Conservation (phyloP, 2,113 vertebrate genomes). For the Dromas ardeola region DNA sequence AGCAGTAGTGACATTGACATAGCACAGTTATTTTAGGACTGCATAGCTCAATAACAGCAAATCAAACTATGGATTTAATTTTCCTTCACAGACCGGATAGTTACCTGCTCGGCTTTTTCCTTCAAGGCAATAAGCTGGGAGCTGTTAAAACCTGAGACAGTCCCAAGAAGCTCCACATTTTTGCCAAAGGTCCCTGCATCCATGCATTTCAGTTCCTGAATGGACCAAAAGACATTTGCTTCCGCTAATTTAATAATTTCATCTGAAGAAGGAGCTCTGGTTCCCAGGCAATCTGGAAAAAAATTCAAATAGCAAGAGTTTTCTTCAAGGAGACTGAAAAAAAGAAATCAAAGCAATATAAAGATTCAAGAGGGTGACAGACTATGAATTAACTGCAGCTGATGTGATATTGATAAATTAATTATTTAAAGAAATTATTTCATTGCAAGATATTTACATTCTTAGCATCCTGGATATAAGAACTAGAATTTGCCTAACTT, state of each 20-base stretch:
- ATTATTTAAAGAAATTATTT: neutral
- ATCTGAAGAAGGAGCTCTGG: slow-evolving; percentile 62
- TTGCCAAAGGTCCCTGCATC: slow-evolving; percentile 64
- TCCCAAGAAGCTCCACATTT: slow-evolving; percentile 77
- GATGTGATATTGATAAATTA: neutral
- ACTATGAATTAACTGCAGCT: neutral
- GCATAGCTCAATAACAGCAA: slow-evolving; percentile 28
- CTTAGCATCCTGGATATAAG: neutral
- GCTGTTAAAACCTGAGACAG: slow-evolving; percentile 57
- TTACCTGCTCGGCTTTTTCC: slow-evolving; percentile 79
- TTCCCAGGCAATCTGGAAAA: slow-evolving; percentile 70
- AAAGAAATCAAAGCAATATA: neutral
- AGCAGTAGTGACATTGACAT: neutral
- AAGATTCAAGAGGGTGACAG: neutral
- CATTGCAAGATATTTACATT: neutral
- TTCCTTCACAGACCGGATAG: neutral
- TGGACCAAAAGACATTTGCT: slow-evolving; percentile 80
- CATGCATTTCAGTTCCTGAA: slow-evolving; percentile 74
- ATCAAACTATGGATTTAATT: slow-evolving; percentile 14
- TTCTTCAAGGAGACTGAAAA: neutral
- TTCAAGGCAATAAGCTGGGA: slow-evolving; percentile 77
- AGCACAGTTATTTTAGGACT: slow-evolving; percentile 43
- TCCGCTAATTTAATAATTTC: slow-evolving; percentile 75
- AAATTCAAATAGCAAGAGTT: neutral
- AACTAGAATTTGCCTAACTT: neutral